Conservation (phyloP, 2,888 invertebrate genomes). For the Caenorhabditis virilis region DNA sequence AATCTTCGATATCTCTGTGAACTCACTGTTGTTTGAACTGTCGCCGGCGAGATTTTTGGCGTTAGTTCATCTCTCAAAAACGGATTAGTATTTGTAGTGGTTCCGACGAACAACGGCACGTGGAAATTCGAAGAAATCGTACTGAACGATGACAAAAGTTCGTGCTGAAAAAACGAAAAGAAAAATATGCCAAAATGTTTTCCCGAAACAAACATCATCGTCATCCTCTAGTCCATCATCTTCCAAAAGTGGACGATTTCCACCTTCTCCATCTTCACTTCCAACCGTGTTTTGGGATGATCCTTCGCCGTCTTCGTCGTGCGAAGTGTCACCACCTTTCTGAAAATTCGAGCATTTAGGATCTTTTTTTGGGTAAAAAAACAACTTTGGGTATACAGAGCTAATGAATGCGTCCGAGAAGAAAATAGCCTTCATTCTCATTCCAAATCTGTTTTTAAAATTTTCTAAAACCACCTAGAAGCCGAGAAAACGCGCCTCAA, state of each 20-base stretch:
- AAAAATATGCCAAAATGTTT: not conserved
- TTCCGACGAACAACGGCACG: slow-evolving; percentile 26
- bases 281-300: slow-evolving; percentile 44
- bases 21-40: too few relatives aligned
- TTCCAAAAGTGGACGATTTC: slow-evolving; percentile 51
- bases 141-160: slow-evolving; percentile 22
- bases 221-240: slow-evolving; percentile 56
- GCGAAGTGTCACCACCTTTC: slow-evolving; percentile 41
- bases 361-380: too few relatives aligned
- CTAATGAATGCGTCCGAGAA: too few relatives aligned
- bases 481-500: too few relatives aligned
- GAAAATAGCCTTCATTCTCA: too few relatives aligned
- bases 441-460: not conserved
- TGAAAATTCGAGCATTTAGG: too few relatives aligned
- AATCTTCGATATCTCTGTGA: too few relatives aligned
- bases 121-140: slow-evolving; percentile 4
- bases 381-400: too few relatives aligned
- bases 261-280: slow-evolving; percentile 47
- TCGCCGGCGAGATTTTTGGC: slow-evolving; percentile 24
- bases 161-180: slow-evolving; percentile 14
- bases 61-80: slow-evolving; percentile 33
- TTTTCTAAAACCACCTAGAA: too few relatives aligned
- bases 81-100: slow-evolving; percentile 21
- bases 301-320: slow-evolving; percentile 39
- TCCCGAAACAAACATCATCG: slow-evolving; percentile 45